Percentiles rank a stretch among this genome's conserved stretches.
These are phyloP conservation scores for Tapirus indicus DNA, from an alignment of 2,797 vertebrate species.

Conservation along the genomic window DNA sequence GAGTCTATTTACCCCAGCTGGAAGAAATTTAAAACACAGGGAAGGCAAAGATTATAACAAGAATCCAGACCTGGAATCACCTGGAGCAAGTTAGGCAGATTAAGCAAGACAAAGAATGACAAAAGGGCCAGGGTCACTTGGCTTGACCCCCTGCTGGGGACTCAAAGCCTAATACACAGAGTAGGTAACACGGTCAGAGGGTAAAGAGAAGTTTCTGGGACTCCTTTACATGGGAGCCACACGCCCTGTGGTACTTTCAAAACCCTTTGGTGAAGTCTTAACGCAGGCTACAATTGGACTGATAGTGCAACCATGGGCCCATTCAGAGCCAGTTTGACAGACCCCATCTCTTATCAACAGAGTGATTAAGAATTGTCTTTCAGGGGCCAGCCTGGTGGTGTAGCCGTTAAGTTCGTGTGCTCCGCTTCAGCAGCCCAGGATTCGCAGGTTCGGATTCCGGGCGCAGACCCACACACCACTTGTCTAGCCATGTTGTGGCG, in stretches of 20 bases:
- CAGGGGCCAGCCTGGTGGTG: too few relatives aligned
- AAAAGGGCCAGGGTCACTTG: not conserved
- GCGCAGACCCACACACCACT: too few relatives aligned
- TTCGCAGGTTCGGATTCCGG: too few relatives aligned
- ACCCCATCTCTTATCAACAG: too few relatives aligned
- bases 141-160: not conserved
- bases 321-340: too few relatives aligned
- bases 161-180: not conserved
- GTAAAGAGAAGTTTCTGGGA: not conserved
- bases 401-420: too few relatives aligned
- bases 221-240: not conserved
- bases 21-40: constrained; percentile 9
- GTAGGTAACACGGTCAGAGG: not conserved
- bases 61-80: not conserved
- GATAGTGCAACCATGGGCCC: not conserved
- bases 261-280: not conserved
- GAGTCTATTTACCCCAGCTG: not conserved
- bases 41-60: constrained; percentile 14
- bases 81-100: not conserved
- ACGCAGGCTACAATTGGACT: not conserved
- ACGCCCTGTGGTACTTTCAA: not conserved
- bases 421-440: too few relatives aligned
- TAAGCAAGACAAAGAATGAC: not conserved
- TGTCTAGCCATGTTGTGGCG: too few relatives aligned
- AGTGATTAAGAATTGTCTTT: too few relatives aligned